Evolutionary conservation across 2,113 vertebrate species (phyloP).

Genomic region (Echinops telfairi): DNA sequence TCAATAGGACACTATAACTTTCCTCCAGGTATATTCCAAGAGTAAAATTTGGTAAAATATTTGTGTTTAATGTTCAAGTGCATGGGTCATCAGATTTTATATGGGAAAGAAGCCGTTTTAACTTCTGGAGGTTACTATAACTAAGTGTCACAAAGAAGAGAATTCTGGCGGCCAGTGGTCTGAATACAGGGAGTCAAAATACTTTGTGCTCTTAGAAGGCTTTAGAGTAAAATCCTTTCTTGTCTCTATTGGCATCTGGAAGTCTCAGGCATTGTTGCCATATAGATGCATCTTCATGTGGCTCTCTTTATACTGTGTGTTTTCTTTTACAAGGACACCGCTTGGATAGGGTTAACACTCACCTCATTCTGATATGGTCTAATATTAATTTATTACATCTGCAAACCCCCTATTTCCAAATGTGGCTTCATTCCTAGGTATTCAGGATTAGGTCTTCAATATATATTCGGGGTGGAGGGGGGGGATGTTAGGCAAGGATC

Average conservation of each 20-base stretch:
- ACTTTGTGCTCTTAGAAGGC: neutral
- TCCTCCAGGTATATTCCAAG: neutral
- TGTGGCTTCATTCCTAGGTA: neutral
- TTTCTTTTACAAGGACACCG: neutral
- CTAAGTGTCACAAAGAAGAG: neutral
- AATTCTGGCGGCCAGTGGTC: neutral
- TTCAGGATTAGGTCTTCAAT: neutral
- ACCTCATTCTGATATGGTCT: neutral
- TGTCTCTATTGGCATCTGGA: neutral
- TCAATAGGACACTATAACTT: too few relatives aligned
- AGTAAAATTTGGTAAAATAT: neutral
- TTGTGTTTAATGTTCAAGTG: conserved; percentile 21
- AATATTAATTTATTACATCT: neutral
- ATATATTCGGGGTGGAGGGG: neutral
- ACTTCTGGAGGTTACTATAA: neutral
- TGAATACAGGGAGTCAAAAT: neutral
- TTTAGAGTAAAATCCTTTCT: neutral
- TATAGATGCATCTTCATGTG: neutral
- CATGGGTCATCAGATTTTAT: neutral
- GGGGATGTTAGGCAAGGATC: neutral
- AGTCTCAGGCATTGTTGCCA: neutral
- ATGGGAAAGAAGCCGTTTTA: neutral
- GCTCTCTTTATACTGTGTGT: neutral
- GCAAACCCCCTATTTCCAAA: neutral
- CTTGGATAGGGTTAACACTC: neutral